Conservation (phyloP, 2,888 invertebrate species). For the Sipunculus nudus region DNA sequence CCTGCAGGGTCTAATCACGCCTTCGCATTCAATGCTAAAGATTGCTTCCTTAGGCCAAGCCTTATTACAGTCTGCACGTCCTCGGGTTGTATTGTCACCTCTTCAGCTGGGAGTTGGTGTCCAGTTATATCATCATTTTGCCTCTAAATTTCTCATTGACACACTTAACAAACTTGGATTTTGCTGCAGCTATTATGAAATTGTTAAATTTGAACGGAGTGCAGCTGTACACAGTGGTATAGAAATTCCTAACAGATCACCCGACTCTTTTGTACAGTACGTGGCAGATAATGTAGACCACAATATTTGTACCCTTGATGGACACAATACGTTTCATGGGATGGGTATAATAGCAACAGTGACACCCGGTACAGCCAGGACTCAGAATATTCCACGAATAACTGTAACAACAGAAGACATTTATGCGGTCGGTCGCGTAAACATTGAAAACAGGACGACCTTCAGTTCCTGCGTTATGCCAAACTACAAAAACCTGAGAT, state of each 20-base stretch:
- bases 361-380: too few species aligned
- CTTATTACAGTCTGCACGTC: constrained; percentile 39
- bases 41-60: constrained; percentile 40
- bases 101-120: constrained; percentile 42
- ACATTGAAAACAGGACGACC: too few species aligned
- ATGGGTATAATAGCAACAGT: constrained; percentile 12
- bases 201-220: constrained; percentile 8
- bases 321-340: constrained; percentile 16
- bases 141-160: constrained; percentile 43
- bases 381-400: too few species aligned
- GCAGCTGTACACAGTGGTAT: too few species aligned
- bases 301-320: constrained; percentile 21
- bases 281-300: constrained; percentile 27
- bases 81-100: constrained; percentile 36
- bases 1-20: constrained; percentile 18
- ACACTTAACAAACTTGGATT: constrained; percentile 39
- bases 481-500: too few species aligned
- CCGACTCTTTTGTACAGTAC: too few species aligned
- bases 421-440: too few species aligned
- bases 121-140: constrained; percentile 42
- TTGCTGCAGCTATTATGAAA: constrained; percentile 32
- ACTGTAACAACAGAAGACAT: too few species aligned
- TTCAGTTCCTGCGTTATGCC: too few species aligned
- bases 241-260: too few species aligned
- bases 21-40: constrained; percentile 17